Evolutionary conservation across 2,888 invertebrate species (phyloP).

Genomic region (Teleogryllus oceanicus): DNA sequence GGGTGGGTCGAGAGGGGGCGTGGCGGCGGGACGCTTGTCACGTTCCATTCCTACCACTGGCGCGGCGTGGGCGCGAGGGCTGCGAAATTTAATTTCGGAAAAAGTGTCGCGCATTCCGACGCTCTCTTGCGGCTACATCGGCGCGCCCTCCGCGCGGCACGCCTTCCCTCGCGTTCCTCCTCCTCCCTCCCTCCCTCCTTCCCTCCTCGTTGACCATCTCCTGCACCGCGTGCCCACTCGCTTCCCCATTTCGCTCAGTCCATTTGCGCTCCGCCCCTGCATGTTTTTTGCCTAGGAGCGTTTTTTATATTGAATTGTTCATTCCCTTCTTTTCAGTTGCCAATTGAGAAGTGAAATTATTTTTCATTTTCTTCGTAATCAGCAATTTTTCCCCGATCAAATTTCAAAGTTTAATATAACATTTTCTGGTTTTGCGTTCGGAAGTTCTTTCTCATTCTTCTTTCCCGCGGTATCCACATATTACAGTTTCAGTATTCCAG

Average conservation of each 20-base stretch:
- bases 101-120: constrained; percentile 18
- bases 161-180: neutral
- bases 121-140: neutral
- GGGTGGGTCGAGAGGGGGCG: neutral
- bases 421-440: too few relatives aligned
- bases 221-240: neutral
- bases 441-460: too few relatives aligned
- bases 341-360: too few relatives aligned
- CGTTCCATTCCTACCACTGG: neutral
- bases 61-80: neutral
- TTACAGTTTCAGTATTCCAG: too few relatives aligned
- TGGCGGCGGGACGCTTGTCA: neutral
- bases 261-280: too few relatives aligned
- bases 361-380: too few relatives aligned
- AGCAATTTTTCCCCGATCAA: too few relatives aligned
- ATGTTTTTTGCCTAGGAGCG: too few relatives aligned
- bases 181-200: neutral
- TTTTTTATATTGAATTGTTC: too few relatives aligned
- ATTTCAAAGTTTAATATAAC: too few relatives aligned
- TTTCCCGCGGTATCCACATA: too few relatives aligned
- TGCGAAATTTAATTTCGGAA: constrained; percentile 18
- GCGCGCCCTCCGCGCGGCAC: neutral
- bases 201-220: neutral
- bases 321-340: too few relatives aligned
- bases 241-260: neutral